phyloP scores from a whole-genome alignment of 1,140 invertebrate species.

The Drosophila littoralis region DNA sequence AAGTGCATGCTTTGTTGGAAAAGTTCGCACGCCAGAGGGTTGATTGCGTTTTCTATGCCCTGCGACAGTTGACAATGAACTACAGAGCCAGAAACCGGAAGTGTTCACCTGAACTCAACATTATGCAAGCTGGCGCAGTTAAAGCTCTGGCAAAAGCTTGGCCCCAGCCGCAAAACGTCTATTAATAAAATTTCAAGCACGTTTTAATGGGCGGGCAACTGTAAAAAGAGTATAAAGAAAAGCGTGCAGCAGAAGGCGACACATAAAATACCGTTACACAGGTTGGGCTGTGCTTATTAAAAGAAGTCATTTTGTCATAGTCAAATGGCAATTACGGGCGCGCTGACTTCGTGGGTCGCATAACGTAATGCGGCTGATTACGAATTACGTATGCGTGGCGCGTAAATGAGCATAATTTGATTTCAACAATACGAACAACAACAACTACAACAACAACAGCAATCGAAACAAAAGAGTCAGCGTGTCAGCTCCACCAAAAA shows the following conservation, averaged over 20 bases:
- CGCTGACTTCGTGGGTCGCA: conserved; percentile 27
- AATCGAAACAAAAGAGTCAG: conserved; percentile 21
- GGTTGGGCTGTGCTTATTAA: conserved; percentile 36
- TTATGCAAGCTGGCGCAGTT: conserved; percentile 61
- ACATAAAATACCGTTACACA: conserved; percentile 60
- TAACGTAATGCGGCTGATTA: conserved; percentile 25
- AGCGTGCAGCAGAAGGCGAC: conserved; percentile 12
- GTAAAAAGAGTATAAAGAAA: conserved; percentile 44
- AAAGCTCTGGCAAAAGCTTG: conserved; percentile 29
- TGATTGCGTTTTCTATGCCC: conserved; percentile 40
- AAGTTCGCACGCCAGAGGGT: conserved; percentile 51
- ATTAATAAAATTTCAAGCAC: conserved; percentile 61
- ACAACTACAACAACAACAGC: neutral
- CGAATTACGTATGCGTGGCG: conserved; percentile 70
- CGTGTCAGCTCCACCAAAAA: conserved; percentile 1
- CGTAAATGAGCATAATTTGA: conserved; percentile 72
- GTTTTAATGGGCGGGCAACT: conserved; percentile 58
- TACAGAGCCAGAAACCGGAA: conserved; percentile 65
- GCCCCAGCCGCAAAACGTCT: neutral
- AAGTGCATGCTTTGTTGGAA: neutral
- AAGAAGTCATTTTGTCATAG: conserved; percentile 74
- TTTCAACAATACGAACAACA: conserved; percentile 7
- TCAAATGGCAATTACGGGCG: conserved; percentile 48
- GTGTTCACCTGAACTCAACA: conserved; percentile 45
- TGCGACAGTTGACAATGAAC: conserved; percentile 77